Base-by-base conservation (phyloP, 2,113 vertebrate genomes). In the Meriones unguiculatus region DNA sequence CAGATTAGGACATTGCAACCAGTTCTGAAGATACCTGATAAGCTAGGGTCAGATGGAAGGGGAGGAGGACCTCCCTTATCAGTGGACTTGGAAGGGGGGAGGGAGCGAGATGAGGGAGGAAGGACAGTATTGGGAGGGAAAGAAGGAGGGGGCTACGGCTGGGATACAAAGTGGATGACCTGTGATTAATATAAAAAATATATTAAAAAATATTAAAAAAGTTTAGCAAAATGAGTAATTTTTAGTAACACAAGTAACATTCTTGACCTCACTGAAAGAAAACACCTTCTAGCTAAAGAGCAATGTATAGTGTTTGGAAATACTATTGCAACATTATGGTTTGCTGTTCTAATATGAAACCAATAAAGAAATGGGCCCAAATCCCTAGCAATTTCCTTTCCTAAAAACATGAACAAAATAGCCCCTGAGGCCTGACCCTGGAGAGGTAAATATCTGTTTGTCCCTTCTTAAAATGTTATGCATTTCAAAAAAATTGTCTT, bases 311-410 rank as follows among this genome's bases (percentile, higher is more conserved):
- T 3, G 0, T 82, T 92, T 95, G 72, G 35, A 93, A 76, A 69
- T 76, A 65, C 15, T 62, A 62, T 1, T 50, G 25, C 65, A 70
- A 22, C 25, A 62, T 75, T 75, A 87, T 41, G n/a, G 32, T 50
- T 93, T 94, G 15, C 12, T n/a, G 80, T 89, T 95, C 84, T 92
- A 96, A 78, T 86, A 89, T 88, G 1, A 86, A 96, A 10, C 54
- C 2, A 62, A 87, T 59, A 41, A 70, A 52, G 86, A 90, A 62
- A 88, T 78, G 10, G 10, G 7, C 65, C 69, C 86, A 92, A 95
- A 10, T 64, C 1, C 46, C 35, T 72, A 72, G 7, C 8, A 24
- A 80, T 73, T 73, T 85, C 7, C 13, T 89, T 81, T 57, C 75
- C 30, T 11, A 78, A 92, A 94, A 92, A 59, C 75, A 92, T 7